Evolutionary conservation across 2,113 vertebrate genomes (phyloP).

Genomic region (Nicator chloris): DNA sequence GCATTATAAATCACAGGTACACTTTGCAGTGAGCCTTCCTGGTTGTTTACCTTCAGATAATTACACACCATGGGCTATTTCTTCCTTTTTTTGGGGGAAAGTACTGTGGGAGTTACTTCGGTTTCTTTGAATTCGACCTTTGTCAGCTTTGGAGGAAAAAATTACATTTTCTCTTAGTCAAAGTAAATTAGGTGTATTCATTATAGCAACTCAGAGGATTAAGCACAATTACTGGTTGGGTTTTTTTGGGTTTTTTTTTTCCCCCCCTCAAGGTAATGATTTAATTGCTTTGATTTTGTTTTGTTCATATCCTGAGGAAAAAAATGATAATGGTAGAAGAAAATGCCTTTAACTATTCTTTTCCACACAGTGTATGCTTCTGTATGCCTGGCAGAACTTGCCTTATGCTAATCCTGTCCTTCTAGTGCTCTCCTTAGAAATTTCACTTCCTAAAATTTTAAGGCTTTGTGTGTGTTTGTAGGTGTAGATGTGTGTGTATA

Average conservation of each 20-base stretch:
- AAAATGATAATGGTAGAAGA: not conserved
- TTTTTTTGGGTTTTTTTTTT: not conserved
- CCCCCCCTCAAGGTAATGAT: not conserved
- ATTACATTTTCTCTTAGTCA: not conserved
- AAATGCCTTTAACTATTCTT: not conserved
- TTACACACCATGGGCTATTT: not conserved
- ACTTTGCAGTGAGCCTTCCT: not conserved
- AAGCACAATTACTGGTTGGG: not conserved
- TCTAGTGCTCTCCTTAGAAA: not conserved
- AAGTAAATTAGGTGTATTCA: not conserved
- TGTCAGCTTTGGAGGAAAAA: not conserved
- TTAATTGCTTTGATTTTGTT: not conserved
- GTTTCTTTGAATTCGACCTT: not conserved
- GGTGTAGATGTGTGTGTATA: accelerated
- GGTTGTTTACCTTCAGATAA: not conserved
- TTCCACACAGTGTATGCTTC: accelerated
- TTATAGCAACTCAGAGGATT: not conserved
- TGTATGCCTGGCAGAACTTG: not conserved
- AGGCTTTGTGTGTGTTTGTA: not conserved
- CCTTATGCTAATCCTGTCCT: not conserved
- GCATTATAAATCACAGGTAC: not conserved
- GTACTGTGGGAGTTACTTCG: not conserved
- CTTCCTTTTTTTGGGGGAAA: not conserved
- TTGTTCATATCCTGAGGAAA: not conserved
- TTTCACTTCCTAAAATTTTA: not conserved